phyloP scores from a whole-genome alignment of 2,888 invertebrate genomes.

The Acanthosepion pharaonis region DNA sequence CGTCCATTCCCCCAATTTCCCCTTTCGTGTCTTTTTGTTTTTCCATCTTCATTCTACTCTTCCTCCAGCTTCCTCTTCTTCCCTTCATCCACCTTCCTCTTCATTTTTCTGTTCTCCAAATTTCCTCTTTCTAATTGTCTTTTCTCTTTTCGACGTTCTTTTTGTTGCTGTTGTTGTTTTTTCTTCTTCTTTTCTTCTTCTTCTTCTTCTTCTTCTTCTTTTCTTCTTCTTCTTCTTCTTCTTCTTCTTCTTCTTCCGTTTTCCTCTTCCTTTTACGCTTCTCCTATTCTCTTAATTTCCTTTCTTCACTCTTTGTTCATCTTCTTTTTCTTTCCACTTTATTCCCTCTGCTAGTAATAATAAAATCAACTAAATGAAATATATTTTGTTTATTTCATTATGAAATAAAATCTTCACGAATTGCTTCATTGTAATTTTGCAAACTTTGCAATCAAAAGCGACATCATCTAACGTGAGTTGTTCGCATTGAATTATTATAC shows the following conservation, averaged over 20 bases:
- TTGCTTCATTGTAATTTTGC: background rate
- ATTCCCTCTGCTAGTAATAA: background rate
- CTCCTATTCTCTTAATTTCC: background rate
- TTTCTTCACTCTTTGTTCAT: background rate
- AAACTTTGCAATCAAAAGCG: background rate
- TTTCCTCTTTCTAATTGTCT: background rate
- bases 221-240: background rate
- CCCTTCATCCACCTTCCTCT: background rate
- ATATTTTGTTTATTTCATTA: background rate
- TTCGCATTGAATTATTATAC: background rate
- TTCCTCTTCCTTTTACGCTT: background rate
- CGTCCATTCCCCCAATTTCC: too few species aligned
- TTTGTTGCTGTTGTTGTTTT: too few species aligned
- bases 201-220: background rate
- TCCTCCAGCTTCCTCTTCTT: background rate
- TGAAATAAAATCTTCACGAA: background rate
- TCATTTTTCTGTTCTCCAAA: background rate
- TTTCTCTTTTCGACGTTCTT: accelerated
- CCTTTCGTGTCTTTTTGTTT: too few species aligned
- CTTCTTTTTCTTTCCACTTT: background rate
- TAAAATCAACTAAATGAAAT: background rate
- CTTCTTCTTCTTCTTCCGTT: too few species aligned
- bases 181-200: background rate
- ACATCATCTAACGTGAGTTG: background rate
- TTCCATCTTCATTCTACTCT: too few species aligned